A percentile compares a stretch with the other conserved stretches of the same genome.
Conservation (phyloP, 2,888 invertebrate species). For the Tipula vernalis region DNA sequence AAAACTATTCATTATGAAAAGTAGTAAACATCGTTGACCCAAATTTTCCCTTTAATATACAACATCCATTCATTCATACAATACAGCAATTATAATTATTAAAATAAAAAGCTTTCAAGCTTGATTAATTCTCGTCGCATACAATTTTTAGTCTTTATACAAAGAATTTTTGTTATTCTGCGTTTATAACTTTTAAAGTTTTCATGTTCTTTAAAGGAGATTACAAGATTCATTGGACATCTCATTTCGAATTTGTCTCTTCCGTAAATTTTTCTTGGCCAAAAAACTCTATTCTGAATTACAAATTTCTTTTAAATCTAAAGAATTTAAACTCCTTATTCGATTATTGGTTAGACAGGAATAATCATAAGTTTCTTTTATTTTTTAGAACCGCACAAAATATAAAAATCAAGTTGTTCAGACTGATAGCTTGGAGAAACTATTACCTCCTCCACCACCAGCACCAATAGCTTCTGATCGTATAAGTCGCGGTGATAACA, state of each 20-base stretch:
- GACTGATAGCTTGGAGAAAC: background rate
- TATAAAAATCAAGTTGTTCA: background rate
- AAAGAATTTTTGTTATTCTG: background rate
- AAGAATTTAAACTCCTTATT: too few relatives aligned
- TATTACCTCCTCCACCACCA: background rate
- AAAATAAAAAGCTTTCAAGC: background rate
- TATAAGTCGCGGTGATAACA: background rate
- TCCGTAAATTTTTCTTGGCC: too few relatives aligned
- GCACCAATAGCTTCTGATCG: background rate
- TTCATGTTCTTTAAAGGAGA: background rate
- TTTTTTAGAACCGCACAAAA: background rate
- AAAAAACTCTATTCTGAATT: too few relatives aligned
- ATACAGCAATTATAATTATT: background rate
- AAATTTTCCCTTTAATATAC: background rate
- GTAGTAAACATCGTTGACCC: conserved; percentile 4
- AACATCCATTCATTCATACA: background rate
- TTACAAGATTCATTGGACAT: background rate
- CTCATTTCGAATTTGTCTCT: background rate
- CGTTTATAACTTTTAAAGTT: background rate
- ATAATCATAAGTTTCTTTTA: too few relatives aligned
- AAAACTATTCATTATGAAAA: background rate
- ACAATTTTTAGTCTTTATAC: background rate
- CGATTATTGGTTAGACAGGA: too few relatives aligned
- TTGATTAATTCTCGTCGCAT: background rate
- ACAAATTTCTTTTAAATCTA: too few relatives aligned